Evolutionary conservation across 2,113 vertebrate species (phyloP).

Genomic region (Cebus imitator): DNA sequence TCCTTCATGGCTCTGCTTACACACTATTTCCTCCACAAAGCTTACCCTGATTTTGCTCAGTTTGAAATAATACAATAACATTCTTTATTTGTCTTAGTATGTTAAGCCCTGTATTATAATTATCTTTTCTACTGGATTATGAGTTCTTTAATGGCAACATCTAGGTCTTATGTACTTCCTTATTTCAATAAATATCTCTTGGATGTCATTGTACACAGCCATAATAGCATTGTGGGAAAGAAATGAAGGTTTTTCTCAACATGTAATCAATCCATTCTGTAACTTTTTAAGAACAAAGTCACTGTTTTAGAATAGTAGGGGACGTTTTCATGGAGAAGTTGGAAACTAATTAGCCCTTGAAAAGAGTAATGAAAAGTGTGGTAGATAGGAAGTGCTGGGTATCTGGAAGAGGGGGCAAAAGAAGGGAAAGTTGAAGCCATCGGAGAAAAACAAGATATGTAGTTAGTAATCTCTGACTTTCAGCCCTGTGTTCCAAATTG

Average conservation of each 20-base stretch:
- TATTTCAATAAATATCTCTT: neutral
- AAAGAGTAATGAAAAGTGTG: neutral
- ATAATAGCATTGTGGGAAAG: neutral
- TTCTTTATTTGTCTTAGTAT: neutral
- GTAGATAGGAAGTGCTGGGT: neutral
- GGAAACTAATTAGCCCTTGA: neutral
- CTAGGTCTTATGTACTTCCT: neutral
- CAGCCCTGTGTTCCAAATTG: conserved; percentile 25
- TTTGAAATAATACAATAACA: neutral
- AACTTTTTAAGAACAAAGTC: neutral
- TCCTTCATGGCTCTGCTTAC: neutral
- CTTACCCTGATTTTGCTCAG: neutral
- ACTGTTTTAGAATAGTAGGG: neutral
- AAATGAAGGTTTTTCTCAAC: conserved; percentile 14
- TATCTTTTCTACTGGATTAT: neutral
- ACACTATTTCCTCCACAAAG: neutral
- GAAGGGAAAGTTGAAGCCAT: neutral
- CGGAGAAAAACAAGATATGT: neutral
- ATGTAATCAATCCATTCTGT: neutral
- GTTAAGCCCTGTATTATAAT: neutral
- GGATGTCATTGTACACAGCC: neutral
- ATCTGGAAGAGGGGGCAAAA: neutral
- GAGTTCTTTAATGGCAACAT: neutral
- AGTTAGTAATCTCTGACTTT: conserved; percentile 42
- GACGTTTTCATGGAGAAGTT: neutral